Percentiles rank a stretch among this genome's conserved stretches.
phyloP scores from a whole-genome alignment of 1,140 invertebrate genomes.

The Eubasilissa regina region DNA sequence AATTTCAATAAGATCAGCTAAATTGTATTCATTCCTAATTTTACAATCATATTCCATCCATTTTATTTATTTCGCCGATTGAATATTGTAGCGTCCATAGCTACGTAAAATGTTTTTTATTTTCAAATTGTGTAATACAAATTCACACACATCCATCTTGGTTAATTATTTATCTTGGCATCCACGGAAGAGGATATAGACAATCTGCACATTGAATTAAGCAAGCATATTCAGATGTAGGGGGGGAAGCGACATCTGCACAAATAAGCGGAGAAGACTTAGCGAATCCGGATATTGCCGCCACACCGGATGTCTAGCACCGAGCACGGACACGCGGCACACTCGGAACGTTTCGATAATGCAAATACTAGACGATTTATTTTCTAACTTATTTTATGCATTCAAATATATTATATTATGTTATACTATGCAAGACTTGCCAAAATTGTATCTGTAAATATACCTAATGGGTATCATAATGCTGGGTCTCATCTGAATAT shows the following conservation, averaged over 20 bases:
- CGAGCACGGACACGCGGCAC: neutral
- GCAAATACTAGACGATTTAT: slow-evolving; percentile 19
- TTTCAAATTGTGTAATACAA: neutral
- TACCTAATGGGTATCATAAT: too few relatives aligned
- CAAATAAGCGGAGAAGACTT: slow-evolving; percentile 11
- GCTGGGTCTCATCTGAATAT: too few relatives aligned
- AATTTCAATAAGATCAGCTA: too few relatives aligned
- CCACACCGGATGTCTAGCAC: neutral
- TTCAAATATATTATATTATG: slow-evolving; percentile 3
- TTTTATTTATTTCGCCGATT: too few relatives aligned
- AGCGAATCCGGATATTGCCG: slow-evolving; percentile 6
- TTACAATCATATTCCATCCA: too few relatives aligned
- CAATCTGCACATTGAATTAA: too few relatives aligned
- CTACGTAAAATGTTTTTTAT: neutral
- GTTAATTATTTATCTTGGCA: neutral
- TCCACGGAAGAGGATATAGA: neutral
- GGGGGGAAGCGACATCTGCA: slow-evolving; percentile 8
- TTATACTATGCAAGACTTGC: slow-evolving; percentile 4
- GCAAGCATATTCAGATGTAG: neutral
- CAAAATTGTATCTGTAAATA: neutral
- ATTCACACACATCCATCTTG: neutral
- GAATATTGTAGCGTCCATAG: too few relatives aligned
- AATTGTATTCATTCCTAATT: too few relatives aligned
- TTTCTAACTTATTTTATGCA: neutral
- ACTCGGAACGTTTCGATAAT: neutral